Base-by-base conservation (phyloP, 2,888 invertebrate species). In the Plagodis pulveraria region DNA sequence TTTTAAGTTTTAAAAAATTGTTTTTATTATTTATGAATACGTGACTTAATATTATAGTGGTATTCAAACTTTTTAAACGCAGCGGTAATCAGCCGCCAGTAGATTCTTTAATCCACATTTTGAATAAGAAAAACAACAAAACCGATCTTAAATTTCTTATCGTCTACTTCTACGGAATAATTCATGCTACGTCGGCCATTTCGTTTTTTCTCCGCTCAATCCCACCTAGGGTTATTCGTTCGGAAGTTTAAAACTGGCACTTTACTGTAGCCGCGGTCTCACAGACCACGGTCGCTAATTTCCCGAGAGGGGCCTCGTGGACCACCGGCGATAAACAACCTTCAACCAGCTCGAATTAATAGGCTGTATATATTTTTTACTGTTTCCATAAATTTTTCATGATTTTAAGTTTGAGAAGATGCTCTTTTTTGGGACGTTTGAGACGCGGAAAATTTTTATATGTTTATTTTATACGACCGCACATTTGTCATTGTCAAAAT, bases 291-390 rank as follows among this genome's bases (percentile, higher is more conserved):
- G 45, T 11, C 41, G 50, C 50, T 62, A 62, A 62, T 62, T 62
- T 62, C 62, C 62, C 62, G 54, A 7, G 60, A 53, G 62, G 48
- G 47, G 36, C 1, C 61, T 40, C 42, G 35, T 40, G 45, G 36
- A 45, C 52, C 54, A 34, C 32, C 52, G 55, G 40, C 50, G 51
- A 56, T 60, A 60, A 56, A 61, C 60, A 61, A 52, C 52, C 49
- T 38, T 46, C 56, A 56, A 49, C 50, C 55, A 35, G 47, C 56
- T 47, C 38, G 58, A 63, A 63, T 63, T 63, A 63, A 63, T 63
- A 58, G 62, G 52, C 58, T 52, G 52, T 52, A 56, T 62, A 62
- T 62, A 52, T 63, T 58, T 62, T 63, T 52, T 58, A 55, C 46
- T 50, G 61, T 41, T 50, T 12, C 46, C 40, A 11, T 61, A 50